These are phyloP conservation scores for Spea multiplicata DNA, from an alignment of 2,113 vertebrate genomes.

Conservation along the genomic window DNA sequence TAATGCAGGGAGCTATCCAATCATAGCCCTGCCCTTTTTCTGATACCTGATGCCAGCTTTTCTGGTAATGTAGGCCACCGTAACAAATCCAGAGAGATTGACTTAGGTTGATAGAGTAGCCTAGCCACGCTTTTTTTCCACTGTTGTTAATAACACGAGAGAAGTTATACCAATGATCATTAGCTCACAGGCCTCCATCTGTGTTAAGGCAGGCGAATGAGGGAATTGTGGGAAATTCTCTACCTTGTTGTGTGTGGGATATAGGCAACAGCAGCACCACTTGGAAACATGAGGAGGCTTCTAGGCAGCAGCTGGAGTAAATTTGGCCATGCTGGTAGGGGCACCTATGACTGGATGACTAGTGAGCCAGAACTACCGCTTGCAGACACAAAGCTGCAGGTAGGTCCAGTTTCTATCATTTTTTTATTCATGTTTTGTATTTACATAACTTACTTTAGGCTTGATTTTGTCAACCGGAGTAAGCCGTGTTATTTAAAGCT, in stretches of 20 bases:
- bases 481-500: too few relatives aligned
- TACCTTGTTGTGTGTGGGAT: conserved; percentile 7
- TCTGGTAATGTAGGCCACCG: conserved; percentile 69
- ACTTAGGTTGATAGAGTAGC: conserved; percentile 55
- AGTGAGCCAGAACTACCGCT: conserved; percentile 69
- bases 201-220: conserved; percentile 53
- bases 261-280: conserved; percentile 8
- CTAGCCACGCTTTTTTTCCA: conserved; percentile 53
- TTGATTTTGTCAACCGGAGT: too few relatives aligned
- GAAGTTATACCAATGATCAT: conserved; percentile 57
- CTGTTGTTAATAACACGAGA: conserved; percentile 55
- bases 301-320: conserved; percentile 80
- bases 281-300: conserved; percentile 71
- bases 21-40: conserved; percentile 52
- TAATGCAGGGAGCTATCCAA: conserved; percentile 59
- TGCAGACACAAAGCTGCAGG: conserved; percentile 75
- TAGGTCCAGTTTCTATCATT: conserved; percentile 58
- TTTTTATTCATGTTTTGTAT: too few relatives aligned
- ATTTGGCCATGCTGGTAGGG: conserved; percentile 81
- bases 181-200: conserved; percentile 51
- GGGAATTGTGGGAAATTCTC: conserved; percentile 42
- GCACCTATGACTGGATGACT: conserved; percentile 78
- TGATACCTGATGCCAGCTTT: conserved; percentile 64
- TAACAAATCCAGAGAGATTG: conserved; percentile 72
- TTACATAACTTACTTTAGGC: too few relatives aligned